Evolutionary conservation across 2,113 vertebrate species (phyloP).

Genomic region (Nansenia antarctica): DNA sequence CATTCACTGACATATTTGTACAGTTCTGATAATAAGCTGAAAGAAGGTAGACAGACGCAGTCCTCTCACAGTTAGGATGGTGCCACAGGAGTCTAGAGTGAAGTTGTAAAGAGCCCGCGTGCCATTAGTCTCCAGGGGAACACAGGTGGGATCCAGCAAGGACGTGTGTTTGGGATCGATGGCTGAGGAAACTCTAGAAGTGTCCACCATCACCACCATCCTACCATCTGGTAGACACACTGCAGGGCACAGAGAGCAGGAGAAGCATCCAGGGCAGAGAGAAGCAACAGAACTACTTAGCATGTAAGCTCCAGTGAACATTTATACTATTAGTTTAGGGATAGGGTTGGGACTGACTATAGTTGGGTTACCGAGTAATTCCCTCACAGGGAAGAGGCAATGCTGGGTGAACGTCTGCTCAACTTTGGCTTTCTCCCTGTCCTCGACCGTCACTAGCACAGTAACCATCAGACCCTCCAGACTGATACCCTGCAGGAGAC

Average conservation of each 20-base stretch:
- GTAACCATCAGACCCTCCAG: constrained; percentile 28
- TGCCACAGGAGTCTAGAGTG: constrained; percentile 52
- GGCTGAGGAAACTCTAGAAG: constrained; percentile 23
- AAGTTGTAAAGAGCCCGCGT: constrained; percentile 55
- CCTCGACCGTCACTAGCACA: constrained; percentile 24
- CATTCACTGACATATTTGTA: background rate
- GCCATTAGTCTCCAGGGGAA: constrained; percentile 33
- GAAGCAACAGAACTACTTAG: background rate
- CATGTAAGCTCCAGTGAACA: background rate
- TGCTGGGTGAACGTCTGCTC: constrained; percentile 31
- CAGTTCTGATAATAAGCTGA: too few species aligned
- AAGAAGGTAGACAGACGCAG: background rate
- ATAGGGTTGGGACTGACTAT: background rate
- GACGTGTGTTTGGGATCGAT: constrained; percentile 47
- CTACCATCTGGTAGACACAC: constrained; percentile 61
- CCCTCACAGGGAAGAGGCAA: constrained; percentile 36
- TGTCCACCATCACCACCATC: constrained; percentile 46
- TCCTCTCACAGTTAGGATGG: constrained; percentile 42
- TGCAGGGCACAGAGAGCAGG: constrained; percentile 9
- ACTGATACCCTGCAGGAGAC: constrained; percentile 31
- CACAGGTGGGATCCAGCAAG: constrained; percentile 50
- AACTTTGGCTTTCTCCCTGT: constrained; percentile 7
- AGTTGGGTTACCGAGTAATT: constrained; percentile 43
- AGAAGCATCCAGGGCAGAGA: background rate
- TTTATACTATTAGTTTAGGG: background rate